Evolutionary conservation across 2,888 invertebrate genomes (phyloP).

Genomic region (Punctoribates punctum): DNA sequence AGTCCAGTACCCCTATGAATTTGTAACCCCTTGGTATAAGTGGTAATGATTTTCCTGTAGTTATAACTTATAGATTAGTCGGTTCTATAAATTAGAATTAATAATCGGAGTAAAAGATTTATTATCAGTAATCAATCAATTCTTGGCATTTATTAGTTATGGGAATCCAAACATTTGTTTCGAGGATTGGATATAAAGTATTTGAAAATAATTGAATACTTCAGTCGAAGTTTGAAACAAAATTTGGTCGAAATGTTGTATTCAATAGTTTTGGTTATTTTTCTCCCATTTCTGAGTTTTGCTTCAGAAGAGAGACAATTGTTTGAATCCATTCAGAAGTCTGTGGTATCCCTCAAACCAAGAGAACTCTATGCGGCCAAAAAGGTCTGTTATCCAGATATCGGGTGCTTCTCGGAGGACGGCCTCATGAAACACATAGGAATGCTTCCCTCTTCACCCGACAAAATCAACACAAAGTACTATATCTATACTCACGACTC

Average conservation of each 20-base stretch:
- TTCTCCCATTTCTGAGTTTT: background rate
- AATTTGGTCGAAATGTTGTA: background rate
- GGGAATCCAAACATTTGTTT: too few species aligned
- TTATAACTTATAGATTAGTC: too few species aligned
- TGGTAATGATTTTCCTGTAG: too few species aligned
- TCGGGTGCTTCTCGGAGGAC: background rate
- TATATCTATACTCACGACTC: background rate
- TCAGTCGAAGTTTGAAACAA: background rate
- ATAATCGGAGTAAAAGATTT: too few species aligned
- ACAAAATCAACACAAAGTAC: background rate
- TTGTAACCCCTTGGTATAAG: too few species aligned
- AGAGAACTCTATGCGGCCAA: background rate
- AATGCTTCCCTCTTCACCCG: background rate
- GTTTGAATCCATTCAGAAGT: background rate
- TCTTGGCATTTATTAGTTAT: too few species aligned
- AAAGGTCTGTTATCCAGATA: slow-evolving; percentile 22
- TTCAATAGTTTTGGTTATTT: background rate
- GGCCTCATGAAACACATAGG: slow-evolving; percentile 14
- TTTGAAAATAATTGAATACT: too few species aligned
- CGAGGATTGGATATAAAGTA: too few species aligned
- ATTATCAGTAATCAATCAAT: too few species aligned
- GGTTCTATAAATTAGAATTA: too few species aligned
- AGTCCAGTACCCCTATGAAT: too few species aligned
- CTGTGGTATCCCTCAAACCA: background rate
- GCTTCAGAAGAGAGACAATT: background rate